phyloP scores from a whole-genome alignment of 2,797 vertebrate genomes.

The Eidolon dupreanum region DNA sequence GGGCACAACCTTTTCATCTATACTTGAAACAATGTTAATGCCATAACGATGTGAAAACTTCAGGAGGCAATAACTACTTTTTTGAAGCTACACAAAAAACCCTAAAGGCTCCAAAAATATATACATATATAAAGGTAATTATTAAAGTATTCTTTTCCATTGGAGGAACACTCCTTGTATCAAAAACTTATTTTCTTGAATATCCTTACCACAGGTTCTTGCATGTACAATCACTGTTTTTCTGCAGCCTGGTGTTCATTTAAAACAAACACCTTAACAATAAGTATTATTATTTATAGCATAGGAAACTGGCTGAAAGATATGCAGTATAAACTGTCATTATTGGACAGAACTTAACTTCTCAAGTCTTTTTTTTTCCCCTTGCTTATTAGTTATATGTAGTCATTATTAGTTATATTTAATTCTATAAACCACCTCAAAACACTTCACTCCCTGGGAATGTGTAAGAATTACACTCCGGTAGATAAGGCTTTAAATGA shows the following conservation, averaged over 20 bases:
- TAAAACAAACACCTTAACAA: background rate
- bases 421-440: no score
- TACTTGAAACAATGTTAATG: background rate
- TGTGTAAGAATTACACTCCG: no score
- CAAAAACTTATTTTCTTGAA: background rate
- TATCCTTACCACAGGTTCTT: background rate
- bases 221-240: background rate
- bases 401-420: no score
- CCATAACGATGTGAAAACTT: background rate
- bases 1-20: background rate
- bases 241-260: background rate
- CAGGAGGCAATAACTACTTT: background rate
- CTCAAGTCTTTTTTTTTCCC: background rate
- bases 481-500: background rate
- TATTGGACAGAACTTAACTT: background rate
- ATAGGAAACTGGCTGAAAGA: background rate
- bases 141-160: slow-evolving; percentile 5
- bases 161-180: background rate
- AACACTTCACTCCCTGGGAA: no score
- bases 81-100: background rate
- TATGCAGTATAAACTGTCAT: background rate
- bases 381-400: background rate
- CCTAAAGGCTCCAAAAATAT: background rate
- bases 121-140: background rate
- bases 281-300: background rate